Base-by-base conservation (phyloP, 1,140 invertebrate species). In the Heterodera carotae region DNA sequence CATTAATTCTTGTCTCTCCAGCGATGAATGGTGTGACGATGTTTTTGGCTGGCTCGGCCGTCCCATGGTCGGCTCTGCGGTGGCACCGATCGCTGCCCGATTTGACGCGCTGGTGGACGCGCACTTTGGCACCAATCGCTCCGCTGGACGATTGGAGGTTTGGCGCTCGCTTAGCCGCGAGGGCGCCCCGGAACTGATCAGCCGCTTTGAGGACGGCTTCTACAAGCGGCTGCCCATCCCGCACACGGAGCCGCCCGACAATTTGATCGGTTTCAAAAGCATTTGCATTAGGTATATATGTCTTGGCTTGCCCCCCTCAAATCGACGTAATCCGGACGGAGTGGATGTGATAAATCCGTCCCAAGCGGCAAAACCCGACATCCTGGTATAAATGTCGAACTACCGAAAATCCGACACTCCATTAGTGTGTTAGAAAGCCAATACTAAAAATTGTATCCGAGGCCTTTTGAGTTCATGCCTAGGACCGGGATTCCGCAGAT, bases 221-320 rank as follows among this genome's bases (percentile, higher is more conserved):
- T 56, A 56, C 48, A 56, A 22, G 22, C 1, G 22, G 48, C 22
- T 56, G 48, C 5, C 48, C 12, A 22, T 56, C 22, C 18, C 48
- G 2, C 48, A 56, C 0, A n/a, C 18, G 48, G 12, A 12, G 48
- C 48, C 48, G 48, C 48, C 48, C 18, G 48, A 56, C 48, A 22
- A 15, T 56, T 56, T 56, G 15, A 56, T 56, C 48, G 22, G 15
- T 5, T 56, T 56, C 48, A 56, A 56, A 56, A 56, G 48, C 48
- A 56, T 56, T 56, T 56, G 48, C 48, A 56, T 56, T 18, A 56
- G 48, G 48, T 56, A n/a, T n/a, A n/a, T n/a, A n/a, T n/a, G n/a
- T n/a, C n/a, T 56, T 53, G 12, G 18, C 48, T 53, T 18, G 12
- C 39, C n/a, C n/a, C n/a, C n/a, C n/a, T n/a, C n/a, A n/a, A n/a